phyloP scores from a whole-genome alignment of 2,113 vertebrate species.

The Anseranas semipalmata region DNA sequence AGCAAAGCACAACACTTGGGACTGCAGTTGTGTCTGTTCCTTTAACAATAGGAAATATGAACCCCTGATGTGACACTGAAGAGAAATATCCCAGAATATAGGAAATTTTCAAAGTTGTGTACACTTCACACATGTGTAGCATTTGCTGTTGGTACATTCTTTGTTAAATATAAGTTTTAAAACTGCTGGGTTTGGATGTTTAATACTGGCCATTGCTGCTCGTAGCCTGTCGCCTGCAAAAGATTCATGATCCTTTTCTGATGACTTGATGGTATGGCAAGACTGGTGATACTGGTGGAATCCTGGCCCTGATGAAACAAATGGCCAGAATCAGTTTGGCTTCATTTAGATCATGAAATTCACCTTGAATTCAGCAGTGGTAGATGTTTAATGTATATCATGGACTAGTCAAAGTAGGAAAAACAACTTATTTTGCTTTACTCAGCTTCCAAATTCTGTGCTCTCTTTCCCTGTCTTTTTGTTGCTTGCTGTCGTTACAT shows the following conservation, averaged over 20 bases:
- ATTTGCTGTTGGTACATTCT: neutral
- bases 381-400: neutral
- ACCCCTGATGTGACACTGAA: neutral
- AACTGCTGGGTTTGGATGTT: neutral
- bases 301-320: neutral
- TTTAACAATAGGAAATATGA: neutral
- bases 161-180: neutral
- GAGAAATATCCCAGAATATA: neutral
- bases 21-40: neutral
- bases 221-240: neutral
- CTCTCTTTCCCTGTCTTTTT: neutral
- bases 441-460: neutral
- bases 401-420: neutral
- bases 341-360: neutral
- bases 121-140: neutral
- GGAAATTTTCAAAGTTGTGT: neutral
- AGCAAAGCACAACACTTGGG: neutral
- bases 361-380: neutral
- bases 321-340: neutral
- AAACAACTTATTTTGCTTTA: neutral
- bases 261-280: neutral
- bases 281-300: neutral
- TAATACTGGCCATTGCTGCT: neutral
- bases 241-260: neutral
- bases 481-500: neutral